phyloP scores from a whole-genome alignment of 2,888 invertebrate species.

The Spodoptera picta region DNA sequence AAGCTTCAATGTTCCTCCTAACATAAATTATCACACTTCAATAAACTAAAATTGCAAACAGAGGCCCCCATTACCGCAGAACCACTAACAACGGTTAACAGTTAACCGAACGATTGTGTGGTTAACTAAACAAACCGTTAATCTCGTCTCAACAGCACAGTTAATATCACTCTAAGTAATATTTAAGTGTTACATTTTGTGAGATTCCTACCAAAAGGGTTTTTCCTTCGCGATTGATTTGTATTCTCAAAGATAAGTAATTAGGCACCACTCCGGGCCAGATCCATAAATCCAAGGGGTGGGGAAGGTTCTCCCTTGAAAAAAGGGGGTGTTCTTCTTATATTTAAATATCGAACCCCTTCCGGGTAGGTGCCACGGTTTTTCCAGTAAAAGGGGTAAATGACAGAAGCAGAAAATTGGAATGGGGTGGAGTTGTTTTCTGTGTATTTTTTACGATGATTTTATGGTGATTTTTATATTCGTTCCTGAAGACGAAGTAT shows the following conservation, averaged over 20 bases:
- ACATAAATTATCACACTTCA: too few relatives aligned
- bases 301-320: conserved; percentile 75
- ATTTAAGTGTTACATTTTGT: conserved; percentile 54
- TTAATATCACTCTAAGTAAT: conserved; percentile 35
- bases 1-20: too few relatives aligned
- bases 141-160: conserved; percentile 41
- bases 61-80: neutral
- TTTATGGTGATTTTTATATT: neutral
- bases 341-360: conserved; percentile 89
- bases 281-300: conserved; percentile 86
- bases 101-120: conserved; percentile 28
- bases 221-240: conserved; percentile 83
- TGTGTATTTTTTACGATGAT: neutral
- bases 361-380: conserved; percentile 89
- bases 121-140: conserved; percentile 40
- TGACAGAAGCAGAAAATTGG: conserved; percentile 85
- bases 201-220: conserved; percentile 53
- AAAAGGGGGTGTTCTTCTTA: conserved; percentile 88
- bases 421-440: conserved; percentile 57
- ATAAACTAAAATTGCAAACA: too few relatives aligned
- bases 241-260: conserved; percentile 88
- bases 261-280: conserved; percentile 84
- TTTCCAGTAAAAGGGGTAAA: conserved; percentile 89
- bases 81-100: conserved; percentile 14
- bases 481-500: too few relatives aligned